A percentile compares a stretch with the other conserved stretches of the same genome.
These are phyloP conservation scores for Acholoe squamosa DNA, from an alignment of 2,888 invertebrate genomes.

Conservation along the genomic window DNA sequence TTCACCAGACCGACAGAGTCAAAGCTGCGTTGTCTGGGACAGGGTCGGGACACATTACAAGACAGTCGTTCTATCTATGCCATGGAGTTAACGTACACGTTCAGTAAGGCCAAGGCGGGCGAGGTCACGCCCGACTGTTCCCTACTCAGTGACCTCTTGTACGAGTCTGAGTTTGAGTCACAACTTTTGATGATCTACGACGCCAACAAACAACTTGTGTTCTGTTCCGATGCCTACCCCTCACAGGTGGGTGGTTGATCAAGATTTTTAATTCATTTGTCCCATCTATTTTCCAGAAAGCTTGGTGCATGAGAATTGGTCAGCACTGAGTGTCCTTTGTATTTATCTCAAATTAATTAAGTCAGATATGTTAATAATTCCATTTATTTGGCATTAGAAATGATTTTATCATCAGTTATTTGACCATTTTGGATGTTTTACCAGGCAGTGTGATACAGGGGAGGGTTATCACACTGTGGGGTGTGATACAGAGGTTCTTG, in stretches of 20 bases:
- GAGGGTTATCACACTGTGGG: too few relatives aligned
- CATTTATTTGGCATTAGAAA: too few relatives aligned
- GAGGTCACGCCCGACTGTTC: slow-evolving; percentile 87
- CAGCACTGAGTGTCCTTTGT: too few relatives aligned
- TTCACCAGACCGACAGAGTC: slow-evolving; percentile 89
- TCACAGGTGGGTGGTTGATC: slow-evolving; percentile 75
- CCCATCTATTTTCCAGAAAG: too few relatives aligned
- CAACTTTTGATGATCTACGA: slow-evolving; percentile 99
- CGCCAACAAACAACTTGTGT: slow-evolving; percentile 90
- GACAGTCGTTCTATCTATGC: slow-evolving; percentile 95
- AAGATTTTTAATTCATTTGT: too few relatives aligned
- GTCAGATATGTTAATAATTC: too few relatives aligned
- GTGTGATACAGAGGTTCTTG: too few relatives aligned
- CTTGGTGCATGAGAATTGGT: too few relatives aligned
- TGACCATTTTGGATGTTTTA: too few relatives aligned
- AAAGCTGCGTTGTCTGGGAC: slow-evolving; percentile 89
- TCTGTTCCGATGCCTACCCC: slow-evolving; percentile 74
- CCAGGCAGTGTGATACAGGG: too few relatives aligned
- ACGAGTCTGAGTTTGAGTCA: slow-evolving; percentile 97
- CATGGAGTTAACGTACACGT: slow-evolving; percentile 92
- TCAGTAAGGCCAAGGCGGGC: slow-evolving; percentile 88
- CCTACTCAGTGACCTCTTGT: slow-evolving; percentile 92
- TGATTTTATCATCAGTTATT: too few relatives aligned
- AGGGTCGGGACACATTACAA: slow-evolving; percentile 92
- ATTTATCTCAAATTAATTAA: too few relatives aligned